phyloP scores from a whole-genome alignment of 2,113 vertebrate species.

The Maylandia zebra region DNA sequence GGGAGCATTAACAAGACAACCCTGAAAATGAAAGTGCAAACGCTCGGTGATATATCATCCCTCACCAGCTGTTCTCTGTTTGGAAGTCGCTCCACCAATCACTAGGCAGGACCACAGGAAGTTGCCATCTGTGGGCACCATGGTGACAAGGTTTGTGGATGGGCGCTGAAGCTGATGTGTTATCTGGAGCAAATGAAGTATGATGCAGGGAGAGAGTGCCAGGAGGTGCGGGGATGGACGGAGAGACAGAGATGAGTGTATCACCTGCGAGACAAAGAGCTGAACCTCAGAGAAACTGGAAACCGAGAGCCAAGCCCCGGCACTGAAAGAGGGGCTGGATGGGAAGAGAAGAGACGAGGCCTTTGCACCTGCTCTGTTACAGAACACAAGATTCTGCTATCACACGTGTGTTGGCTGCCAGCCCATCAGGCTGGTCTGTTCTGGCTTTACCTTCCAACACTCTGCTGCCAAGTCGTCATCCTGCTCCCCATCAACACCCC shows the following conservation, averaged over 20 bases:
- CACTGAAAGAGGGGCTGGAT: background rate
- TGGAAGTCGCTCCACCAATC: constrained; percentile 62
- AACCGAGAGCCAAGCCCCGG: background rate
- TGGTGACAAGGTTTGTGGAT: constrained; percentile 50
- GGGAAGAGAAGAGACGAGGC: constrained; percentile 24
- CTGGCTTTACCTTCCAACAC: constrained; percentile 33
- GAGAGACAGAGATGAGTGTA: background rate
- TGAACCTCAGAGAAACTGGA: background rate
- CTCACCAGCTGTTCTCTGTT: constrained; percentile 65
- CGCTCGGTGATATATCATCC: constrained; percentile 63
- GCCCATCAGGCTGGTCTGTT: constrained; percentile 38
- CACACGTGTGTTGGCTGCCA: constrained; percentile 42
- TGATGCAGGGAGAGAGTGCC: background rate
- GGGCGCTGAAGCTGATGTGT: constrained; percentile 40
- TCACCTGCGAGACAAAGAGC: constrained; percentile 21
- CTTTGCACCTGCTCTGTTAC: constrained; percentile 41
- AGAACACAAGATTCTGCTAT: constrained; percentile 38
- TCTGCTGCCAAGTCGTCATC: constrained; percentile 30
- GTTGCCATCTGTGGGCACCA: constrained; percentile 62
- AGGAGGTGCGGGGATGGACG: background rate
- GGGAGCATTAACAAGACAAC: constrained; percentile 63
- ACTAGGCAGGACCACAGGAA: constrained; percentile 57
- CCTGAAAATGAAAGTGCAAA: constrained; percentile 67
- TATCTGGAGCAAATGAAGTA: constrained; percentile 50
- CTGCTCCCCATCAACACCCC: constrained; percentile 20